Percentiles rank a stretch among this genome's conserved stretches.
phyloP scores from a whole-genome alignment of 1,140 invertebrate genomes.

The Lethrus apterus region DNA sequence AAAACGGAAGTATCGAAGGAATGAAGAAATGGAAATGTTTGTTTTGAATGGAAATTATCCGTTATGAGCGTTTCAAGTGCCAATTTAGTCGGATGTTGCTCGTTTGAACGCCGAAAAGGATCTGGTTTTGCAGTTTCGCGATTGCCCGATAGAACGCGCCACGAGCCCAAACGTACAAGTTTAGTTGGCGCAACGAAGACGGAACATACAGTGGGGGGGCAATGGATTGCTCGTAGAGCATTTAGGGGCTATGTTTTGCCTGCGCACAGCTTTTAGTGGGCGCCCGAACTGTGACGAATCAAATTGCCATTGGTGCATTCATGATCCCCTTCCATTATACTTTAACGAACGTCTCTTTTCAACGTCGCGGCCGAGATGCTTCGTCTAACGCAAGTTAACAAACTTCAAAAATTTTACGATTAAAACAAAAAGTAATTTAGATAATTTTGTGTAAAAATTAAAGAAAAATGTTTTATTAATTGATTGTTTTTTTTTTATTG shows the following conservation, averaged over 20 bases:
- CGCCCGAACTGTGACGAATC: conserved; percentile 37
- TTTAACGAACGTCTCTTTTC: conserved; percentile 11
- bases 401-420: too few species aligned
- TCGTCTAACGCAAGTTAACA: too few species aligned
- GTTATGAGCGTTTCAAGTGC: conserved; percentile 32
- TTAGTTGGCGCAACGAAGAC: conserved; percentile 22
- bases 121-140: conserved; percentile 32
- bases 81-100: conserved; percentile 38
- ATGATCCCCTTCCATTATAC: conserved; percentile 37
- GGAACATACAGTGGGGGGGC: conserved; percentile 22
- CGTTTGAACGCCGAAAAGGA: conserved; percentile 34
- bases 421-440: too few species aligned
- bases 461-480: too few species aligned
- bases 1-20: too few species aligned
- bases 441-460: too few species aligned
- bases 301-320: conserved; percentile 37
- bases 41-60: conserved; percentile 34
- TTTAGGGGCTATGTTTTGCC: conserved; percentile 31
- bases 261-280: conserved; percentile 37
- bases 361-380: neutral
- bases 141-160: conserved; percentile 32
- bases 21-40: conserved; percentile 17
- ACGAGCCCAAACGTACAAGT: conserved; percentile 14
- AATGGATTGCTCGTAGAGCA: conserved; percentile 18
- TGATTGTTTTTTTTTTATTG: too few species aligned